Evolutionary conservation across 92 coral and sea anemone species (phyloP).

Genomic region (Micromussa lordhowensis): DNA sequence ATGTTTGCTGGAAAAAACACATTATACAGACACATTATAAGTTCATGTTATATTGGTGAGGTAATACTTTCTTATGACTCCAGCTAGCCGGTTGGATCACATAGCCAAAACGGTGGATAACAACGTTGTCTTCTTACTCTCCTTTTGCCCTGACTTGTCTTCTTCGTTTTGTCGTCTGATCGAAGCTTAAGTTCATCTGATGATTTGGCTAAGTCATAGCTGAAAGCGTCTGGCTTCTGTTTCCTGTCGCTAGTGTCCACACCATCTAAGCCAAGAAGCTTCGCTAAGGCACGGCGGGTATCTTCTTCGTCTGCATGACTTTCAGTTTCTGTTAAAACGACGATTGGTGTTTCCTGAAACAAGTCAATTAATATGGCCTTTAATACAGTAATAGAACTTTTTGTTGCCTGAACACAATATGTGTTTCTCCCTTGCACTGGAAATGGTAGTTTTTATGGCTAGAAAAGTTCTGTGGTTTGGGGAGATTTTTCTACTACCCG

Average conservation of each 20-base stretch:
- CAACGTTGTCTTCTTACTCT: constrained; percentile 34
- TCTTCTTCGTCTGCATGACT: neutral
- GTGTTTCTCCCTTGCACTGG: too few relatives aligned
- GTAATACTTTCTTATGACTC: too few relatives aligned
- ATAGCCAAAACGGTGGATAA: neutral
- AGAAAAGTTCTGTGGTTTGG: too few relatives aligned
- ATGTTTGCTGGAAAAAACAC: neutral
- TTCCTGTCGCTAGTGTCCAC: neutral
- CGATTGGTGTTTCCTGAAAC: constrained; percentile 1
- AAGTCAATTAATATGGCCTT: neutral
- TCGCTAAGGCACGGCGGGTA: neutral
- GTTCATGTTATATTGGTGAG: neutral
- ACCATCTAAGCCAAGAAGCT: neutral
- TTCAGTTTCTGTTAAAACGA: neutral
- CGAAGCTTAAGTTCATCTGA: neutral
- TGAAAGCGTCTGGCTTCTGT: neutral
- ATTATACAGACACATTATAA: neutral
- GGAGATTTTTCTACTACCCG: too few relatives aligned
- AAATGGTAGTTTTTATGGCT: too few relatives aligned
- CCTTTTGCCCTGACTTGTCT: neutral
- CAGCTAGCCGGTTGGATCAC: neutral
- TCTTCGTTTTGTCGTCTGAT: neutral
- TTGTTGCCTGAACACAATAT: neutral
- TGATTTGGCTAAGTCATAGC: neutral
- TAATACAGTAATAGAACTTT: neutral